Base-by-base conservation (phyloP, 2,113 vertebrate genomes). In the Sisor rabdophorus region DNA sequence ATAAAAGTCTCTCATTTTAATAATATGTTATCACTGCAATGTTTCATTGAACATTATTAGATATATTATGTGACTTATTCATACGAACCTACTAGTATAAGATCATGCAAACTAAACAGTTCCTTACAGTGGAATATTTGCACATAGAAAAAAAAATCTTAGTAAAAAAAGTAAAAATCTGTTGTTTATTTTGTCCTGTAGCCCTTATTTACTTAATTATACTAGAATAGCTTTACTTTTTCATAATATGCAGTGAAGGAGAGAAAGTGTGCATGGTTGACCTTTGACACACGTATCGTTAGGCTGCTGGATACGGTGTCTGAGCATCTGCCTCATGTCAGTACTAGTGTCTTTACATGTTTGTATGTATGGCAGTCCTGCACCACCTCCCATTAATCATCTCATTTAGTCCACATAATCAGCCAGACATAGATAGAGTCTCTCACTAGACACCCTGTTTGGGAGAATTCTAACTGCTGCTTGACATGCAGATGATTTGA, bases 281-380 rank as follows among this genome's bases (percentile, higher is more conserved):
- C 53, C 53, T 72, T 32, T 72, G 70, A 72, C 30, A 72, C 10
- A 6, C 10, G n/a, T 11, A 44, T 56, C 20, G 16, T 44, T 40
- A 56, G 2, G 53, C 70, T 72, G 70, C 80, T 82, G 47, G 76
- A 71, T 69, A 65, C 20, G 26, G 76, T 79, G 80, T 82, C 56
- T 79, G 55, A 83, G 50, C 28, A 55, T 74, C 78, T 83, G 75
- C 68, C 70, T 80, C 55, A 50, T 80, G 81, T 78, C 81, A 78
- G 28, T 32, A 73, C 59, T 71, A 17, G 47, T 19, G 52, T 65
- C 20, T 75, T 54, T 69, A 75, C 67, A 73, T 76, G 30, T 71
- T 71, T 64, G 67, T 64, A 73, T 58, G 71, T 64, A 63, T 64
- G 53, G 36, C 78, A 80, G 78, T 15, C 48, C 48, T 77, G 56